Evolutionary conservation across 2,888 invertebrate genomes (phyloP).

Genomic region (Morpho deidamia): DNA sequence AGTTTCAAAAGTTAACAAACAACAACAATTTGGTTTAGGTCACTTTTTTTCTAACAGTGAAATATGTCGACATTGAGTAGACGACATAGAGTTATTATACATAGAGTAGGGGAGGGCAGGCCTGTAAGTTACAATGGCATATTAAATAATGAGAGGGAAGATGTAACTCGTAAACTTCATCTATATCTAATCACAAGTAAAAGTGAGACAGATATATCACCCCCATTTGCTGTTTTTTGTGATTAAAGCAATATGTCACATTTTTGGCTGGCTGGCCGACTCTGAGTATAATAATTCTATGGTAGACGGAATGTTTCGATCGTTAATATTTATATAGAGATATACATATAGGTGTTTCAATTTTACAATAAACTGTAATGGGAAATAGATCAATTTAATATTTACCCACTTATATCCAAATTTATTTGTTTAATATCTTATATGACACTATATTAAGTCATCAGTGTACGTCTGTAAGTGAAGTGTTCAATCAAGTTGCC

Average conservation of each 20-base stretch:
- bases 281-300: too few relatives aligned
- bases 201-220: too few relatives aligned
- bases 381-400: background rate
- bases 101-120: too few relatives aligned
- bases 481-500: slow-evolving; percentile 74
- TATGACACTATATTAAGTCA: slow-evolving; percentile 22
- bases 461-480: slow-evolving; percentile 32
- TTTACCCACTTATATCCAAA: slow-evolving; percentile 1
- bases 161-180: too few relatives aligned
- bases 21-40: background rate
- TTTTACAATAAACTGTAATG: slow-evolving; percentile 9
- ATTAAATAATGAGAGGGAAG: too few relatives aligned
- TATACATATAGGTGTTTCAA: slow-evolving; percentile 1
- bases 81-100: too few relatives aligned
- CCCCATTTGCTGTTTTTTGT: too few relatives aligned
- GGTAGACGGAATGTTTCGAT: background rate
- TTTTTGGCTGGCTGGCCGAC: too few relatives aligned
- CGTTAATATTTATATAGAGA: slow-evolving; percentile 7
- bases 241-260: too few relatives aligned
- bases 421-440: slow-evolving; percentile 1
- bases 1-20: too few relatives aligned
- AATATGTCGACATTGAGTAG: background rate
- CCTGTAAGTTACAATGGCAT: too few relatives aligned
- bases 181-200: too few relatives aligned
- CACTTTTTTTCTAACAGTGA: background rate